These are phyloP conservation scores for Grallaria varia DNA, from an alignment of 2,113 vertebrate species.

Conservation along the genomic window DNA sequence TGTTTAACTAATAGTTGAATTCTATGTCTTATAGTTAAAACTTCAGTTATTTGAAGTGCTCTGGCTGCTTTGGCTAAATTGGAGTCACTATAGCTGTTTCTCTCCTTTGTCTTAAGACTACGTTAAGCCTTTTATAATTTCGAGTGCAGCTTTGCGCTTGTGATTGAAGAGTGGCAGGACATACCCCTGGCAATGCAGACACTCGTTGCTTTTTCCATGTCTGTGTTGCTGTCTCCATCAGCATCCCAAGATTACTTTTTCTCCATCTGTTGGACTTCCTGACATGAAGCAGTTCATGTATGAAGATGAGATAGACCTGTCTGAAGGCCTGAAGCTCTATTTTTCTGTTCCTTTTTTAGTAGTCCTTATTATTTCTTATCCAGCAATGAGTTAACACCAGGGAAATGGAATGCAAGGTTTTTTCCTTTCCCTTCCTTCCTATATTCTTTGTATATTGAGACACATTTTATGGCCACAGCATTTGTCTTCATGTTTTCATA, in stretches of 20 bases:
- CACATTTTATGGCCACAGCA: fast-evolving
- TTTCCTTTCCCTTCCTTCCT: neutral
- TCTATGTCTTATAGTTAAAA: neutral
- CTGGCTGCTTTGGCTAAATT: neutral
- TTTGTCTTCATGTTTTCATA: neutral
- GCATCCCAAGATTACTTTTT: neutral
- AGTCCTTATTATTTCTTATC: neutral
- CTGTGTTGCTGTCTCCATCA: neutral
- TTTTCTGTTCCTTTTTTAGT: neutral
- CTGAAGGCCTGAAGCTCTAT: neutral
- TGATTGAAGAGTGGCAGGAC: neutral
- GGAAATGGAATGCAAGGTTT: neutral
- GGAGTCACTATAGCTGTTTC: neutral
- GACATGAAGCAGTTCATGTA: neutral
- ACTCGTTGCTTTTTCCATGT: neutral
- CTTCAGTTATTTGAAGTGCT: constrained; percentile 1
- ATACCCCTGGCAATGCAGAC: neutral
- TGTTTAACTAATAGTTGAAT: constrained; percentile 40
- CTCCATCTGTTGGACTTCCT: neutral
- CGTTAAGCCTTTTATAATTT: neutral
- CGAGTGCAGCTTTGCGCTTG: neutral
- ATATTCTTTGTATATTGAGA: neutral
- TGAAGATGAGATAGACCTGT: neutral
- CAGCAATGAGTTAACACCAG: neutral
- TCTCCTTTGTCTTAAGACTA: neutral